Evolutionary conservation across 2,888 invertebrate genomes (phyloP), one percentile per base, ranked within the genome.

Genomic region (Himalopsyche tibetana): DNA sequence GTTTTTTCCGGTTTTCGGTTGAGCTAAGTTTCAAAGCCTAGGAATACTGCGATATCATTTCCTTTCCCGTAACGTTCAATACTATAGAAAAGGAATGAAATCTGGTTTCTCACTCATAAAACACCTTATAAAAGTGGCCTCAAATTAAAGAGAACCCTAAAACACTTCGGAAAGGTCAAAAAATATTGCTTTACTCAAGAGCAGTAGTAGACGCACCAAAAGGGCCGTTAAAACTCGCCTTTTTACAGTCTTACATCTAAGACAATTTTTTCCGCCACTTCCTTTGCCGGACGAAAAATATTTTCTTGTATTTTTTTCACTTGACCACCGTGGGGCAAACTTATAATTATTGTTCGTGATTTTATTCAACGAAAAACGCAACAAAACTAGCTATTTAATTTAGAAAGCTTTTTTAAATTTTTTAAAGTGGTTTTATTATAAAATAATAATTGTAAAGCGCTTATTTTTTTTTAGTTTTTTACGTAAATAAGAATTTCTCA

Each of bases 181-280:
- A 63, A 63, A 63, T 63, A 63, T 63, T 19, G 63, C 63, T 63
- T 63, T 19, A 63, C 28, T 5, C 63, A 19, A 9, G 28, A 19
- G 63, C 9, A 63, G 63, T 19, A 12, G 28, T n/a, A 19, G 11
- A 63, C 3, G 63, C 19, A 63, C 8, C 63, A 63, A 8, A 63
- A 63, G 63, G 63, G 63, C 19, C 63, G 63, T 63, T 63, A 63
- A 56, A 63, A 63, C 19, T 63, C 19, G 63, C 28, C 63, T 63
- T 63, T 63, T 63, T 63, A 63, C 19, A 19, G 63, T 63, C 63
- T 28, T 9, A 63, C 63, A 63, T 63, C 63, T n/a, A 63, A 63
- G 63, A 19, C 63, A 28, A 19, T 63, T 63, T 19, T 63, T 63
- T 63, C 8, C n/a, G 6, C 63, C 63, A n/a, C 28, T 63, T 63